Evolutionary conservation across 1,140 invertebrate genomes (phyloP).

Genomic region (Drosophila neocordata): DNA sequence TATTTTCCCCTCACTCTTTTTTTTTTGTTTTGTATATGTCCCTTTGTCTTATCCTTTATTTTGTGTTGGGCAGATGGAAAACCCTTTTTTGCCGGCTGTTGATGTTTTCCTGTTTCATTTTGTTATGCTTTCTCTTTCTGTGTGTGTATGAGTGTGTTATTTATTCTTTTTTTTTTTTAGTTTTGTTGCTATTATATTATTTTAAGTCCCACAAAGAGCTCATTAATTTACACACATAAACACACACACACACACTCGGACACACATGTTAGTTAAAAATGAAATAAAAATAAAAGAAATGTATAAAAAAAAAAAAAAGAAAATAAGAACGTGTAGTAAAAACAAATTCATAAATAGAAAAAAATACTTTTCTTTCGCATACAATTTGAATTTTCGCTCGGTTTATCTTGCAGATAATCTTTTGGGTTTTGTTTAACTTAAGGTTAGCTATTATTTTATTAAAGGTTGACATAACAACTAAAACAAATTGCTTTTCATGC

Average conservation of each 20-base stretch:
- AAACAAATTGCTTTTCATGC: constrained; percentile 6
- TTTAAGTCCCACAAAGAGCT: constrained; percentile 70
- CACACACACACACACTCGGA: constrained; percentile 22
- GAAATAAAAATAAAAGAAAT: not conserved
- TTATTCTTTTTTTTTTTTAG: constrained; percentile 25
- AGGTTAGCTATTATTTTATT: not conserved
- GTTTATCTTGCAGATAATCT: not conserved
- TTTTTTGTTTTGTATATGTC: constrained; percentile 13
- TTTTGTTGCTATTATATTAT: constrained; percentile 67
- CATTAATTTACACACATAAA: constrained; percentile 70
- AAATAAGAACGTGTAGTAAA: constrained; percentile 6
- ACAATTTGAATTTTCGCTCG: not conserved
- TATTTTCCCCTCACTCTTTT: not conserved
- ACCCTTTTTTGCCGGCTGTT: constrained; percentile 44
- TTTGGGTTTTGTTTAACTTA: no score
- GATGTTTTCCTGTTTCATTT: constrained; percentile 21
- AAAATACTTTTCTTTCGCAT: not conserved
- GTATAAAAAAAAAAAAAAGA: no score
- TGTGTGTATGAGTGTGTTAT: constrained; percentile 14
- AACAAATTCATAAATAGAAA: constrained; percentile 16
- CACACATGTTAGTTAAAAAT: constrained; percentile 17
- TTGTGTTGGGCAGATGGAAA: constrained; percentile 32
- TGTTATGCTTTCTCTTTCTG: constrained; percentile 25
- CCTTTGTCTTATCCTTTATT: constrained; percentile 46
- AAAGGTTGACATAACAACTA: not conserved